Conservation (phyloP, 1,140 invertebrate species). For the Temnothorax curvispinosus region DNA sequence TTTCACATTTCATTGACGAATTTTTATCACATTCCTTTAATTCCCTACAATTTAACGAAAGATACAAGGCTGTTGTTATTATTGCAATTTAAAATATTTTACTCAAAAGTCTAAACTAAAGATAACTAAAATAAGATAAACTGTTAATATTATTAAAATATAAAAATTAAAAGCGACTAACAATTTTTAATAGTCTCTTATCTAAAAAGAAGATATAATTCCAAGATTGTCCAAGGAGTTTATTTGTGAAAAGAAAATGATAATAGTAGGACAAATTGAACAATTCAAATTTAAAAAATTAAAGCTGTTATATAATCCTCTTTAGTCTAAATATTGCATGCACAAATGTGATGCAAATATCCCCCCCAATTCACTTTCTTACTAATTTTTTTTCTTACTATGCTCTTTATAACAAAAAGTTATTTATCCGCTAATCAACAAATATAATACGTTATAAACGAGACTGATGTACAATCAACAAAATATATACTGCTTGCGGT, state of each 20-base stretch:
- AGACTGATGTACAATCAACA: neutral
- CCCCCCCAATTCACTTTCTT: neutral
- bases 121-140: neutral
- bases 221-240: neutral
- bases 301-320: conserved; percentile 29
- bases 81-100: neutral
- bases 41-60: neutral
- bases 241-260: neutral
- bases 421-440: neutral
- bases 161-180: neutral
- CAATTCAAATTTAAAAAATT: conserved; percentile 37
- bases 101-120: neutral
- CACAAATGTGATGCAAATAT: neutral
- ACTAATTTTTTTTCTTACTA: neutral
- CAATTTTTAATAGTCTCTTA: conserved; percentile 1
- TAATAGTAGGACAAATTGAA: neutral
- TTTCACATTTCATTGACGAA: conserved; percentile 7
- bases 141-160: neutral
- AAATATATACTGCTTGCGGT: neutral
- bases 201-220: neutral
- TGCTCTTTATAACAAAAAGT: conserved; percentile 11
- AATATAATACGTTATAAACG: neutral
- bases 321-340: conserved; percentile 24
- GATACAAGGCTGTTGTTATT: neutral
- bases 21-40: conserved; percentile 8